phyloP scores from a whole-genome alignment of 2,113 vertebrate genomes.

The Sigmodon hispidus region DNA sequence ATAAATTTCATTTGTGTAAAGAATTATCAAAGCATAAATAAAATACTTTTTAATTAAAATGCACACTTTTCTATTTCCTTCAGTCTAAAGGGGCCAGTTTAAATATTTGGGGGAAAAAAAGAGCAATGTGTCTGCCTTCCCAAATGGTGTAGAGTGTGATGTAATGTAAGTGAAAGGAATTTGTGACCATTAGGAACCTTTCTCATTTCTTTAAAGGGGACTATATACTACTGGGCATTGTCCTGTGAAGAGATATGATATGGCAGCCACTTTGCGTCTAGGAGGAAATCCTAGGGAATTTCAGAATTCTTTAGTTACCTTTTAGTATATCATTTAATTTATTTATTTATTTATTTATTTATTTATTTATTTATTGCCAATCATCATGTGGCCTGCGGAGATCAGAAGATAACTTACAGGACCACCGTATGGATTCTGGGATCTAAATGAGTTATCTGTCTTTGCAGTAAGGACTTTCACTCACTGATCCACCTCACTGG shows the following conservation, averaged over 20 bases:
- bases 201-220: background rate
- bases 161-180: background rate
- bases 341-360: background rate
- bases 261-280: background rate
- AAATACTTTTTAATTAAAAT: background rate
- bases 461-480: background rate
- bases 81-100: background rate
- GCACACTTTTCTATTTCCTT: background rate
- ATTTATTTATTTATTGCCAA: background rate
- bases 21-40: background rate
- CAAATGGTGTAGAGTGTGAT: background rate
- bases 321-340: background rate
- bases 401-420: background rate
- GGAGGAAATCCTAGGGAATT: too few species aligned
- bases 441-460: background rate
- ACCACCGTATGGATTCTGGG: background rate
- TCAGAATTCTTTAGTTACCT: background rate
- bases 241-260: background rate
- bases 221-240: background rate
- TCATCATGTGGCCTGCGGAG: background rate
- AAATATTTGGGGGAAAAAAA: too few species aligned
- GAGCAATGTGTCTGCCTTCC: background rate
- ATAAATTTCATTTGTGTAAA: background rate
- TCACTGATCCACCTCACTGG: background rate
- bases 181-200: background rate